These are phyloP conservation scores for Heteromormyrus szaboi DNA, from an alignment of 2,797 vertebrate genomes.

Conservation along the genomic window DNA sequence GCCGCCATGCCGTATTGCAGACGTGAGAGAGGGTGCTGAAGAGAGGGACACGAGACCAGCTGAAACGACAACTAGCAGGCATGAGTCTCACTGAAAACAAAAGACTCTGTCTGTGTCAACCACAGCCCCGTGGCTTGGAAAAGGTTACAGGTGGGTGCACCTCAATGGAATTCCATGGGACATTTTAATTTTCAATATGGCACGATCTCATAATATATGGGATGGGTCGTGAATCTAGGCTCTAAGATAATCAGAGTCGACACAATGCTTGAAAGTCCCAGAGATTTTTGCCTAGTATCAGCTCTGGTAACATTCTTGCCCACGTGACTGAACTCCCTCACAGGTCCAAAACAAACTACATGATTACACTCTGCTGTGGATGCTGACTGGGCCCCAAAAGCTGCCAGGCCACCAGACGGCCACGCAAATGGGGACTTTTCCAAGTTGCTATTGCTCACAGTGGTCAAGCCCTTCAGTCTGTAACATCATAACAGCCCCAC, in stretches of 20 bases:
- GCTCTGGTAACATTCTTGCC: slow-evolving; percentile 36
- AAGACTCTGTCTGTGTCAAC: slow-evolving; percentile 61
- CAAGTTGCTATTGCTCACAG: not conserved
- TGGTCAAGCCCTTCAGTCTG: not conserved
- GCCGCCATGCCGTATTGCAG: slow-evolving; percentile 38
- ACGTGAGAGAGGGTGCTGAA: slow-evolving; percentile 29
- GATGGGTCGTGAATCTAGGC: not conserved
- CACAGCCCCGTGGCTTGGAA: slow-evolving; percentile 26
- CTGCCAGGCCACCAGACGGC: not conserved
- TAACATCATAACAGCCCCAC: not conserved
- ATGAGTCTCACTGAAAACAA: slow-evolving; percentile 67
- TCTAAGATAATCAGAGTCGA: not conserved
- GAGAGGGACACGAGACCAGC: slow-evolving; percentile 41
- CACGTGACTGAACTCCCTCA: not conserved
- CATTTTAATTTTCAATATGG: not conserved
- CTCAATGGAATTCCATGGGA: not conserved
- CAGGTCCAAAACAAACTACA: not conserved
- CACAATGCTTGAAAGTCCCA: not conserved
- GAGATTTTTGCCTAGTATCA: not conserved
- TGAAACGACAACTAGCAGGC: slow-evolving; percentile 49
- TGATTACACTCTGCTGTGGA: not conserved
- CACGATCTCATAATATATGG: not conserved
- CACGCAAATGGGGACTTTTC: not conserved
- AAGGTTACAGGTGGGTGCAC: not conserved
- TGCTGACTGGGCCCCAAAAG: not conserved